phyloP scores from a whole-genome alignment of 1,140 invertebrate genomes.

The Acromyrmex heyeri region DNA sequence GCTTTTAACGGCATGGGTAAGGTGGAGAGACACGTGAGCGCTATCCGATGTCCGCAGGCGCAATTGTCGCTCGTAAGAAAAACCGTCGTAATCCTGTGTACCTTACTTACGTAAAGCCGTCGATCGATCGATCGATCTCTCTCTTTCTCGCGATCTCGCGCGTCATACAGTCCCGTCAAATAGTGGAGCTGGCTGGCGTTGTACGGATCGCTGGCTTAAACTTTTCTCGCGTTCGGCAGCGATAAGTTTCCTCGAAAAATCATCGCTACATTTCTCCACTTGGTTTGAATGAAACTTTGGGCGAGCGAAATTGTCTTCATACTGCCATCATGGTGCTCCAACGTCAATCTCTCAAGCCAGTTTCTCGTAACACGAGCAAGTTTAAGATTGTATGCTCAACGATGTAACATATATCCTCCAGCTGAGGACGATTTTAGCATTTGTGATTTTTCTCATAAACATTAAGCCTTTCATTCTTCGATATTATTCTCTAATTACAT shows the following conservation, averaged over 20 bases:
- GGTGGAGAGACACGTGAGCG: constrained; percentile 76
- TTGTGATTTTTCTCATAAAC: background rate
- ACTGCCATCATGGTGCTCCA: background rate
- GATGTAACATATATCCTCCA: background rate
- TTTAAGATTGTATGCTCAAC: background rate
- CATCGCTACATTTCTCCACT: constrained; percentile 1
- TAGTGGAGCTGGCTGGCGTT: constrained; percentile 35
- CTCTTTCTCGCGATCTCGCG: constrained; percentile 72
- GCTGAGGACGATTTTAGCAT: background rate
- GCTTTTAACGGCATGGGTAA: constrained; percentile 76
- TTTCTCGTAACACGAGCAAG: background rate
- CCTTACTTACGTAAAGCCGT: constrained; percentile 65
- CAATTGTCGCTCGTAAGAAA: constrained; percentile 65
- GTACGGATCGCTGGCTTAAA: background rate
- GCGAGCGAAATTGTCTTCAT: constrained; percentile 16
- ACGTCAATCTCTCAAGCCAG: background rate
- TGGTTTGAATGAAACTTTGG: background rate
- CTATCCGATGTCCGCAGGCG: constrained; percentile 75
- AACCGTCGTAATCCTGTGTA: constrained; percentile 53
- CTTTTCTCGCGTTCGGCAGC: background rate
- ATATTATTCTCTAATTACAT: background rate
- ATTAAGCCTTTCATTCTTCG: constrained; percentile 2
- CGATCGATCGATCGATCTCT: constrained; percentile 75
- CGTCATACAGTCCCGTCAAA: background rate
- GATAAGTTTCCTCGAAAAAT: background rate